Evolutionary conservation across 2,797 vertebrate species (phyloP).

Genomic region (Smutsia temminckii): DNA sequence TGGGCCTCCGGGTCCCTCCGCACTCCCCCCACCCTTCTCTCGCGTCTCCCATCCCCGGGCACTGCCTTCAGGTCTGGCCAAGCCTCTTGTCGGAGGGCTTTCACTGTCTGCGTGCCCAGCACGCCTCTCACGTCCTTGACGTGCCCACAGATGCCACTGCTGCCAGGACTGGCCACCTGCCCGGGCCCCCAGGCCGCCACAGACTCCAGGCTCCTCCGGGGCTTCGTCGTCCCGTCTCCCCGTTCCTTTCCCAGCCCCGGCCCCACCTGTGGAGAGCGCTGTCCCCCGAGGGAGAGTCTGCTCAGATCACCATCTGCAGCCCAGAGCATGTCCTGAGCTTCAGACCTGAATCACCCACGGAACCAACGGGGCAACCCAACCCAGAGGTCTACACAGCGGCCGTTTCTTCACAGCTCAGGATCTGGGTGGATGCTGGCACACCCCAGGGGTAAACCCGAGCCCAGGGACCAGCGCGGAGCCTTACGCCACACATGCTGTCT

Average conservation of each 20-base stretch:
- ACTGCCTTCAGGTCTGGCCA: not conserved
- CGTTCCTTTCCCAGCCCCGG: not conserved
- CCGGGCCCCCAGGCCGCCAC: too few relatives aligned
- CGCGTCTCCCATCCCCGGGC: not conserved
- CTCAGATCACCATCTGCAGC: not conserved
- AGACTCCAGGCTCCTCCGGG: not conserved
- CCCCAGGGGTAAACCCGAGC: too few relatives aligned
- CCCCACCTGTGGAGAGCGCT: not conserved
- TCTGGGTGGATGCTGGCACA: not conserved
- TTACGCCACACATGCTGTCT: not conserved
- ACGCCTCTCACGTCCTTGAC: too few relatives aligned
- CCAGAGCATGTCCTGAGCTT: not conserved
- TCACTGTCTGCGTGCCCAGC: not conserved
- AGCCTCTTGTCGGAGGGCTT: not conserved
- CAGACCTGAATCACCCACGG: not conserved
- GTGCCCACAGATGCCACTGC: not conserved
- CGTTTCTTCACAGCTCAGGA: not conserved
- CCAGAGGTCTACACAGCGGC: not conserved
- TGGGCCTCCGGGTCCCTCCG: too few relatives aligned
- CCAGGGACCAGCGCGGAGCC: not conserved
- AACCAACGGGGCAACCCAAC: not conserved
- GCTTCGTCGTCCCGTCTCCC: not conserved
- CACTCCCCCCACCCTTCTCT: not conserved
- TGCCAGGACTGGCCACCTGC: accelerated
- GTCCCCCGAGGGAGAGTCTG: not conserved